Base-by-base conservation (phyloP, 2,113 vertebrate genomes). In the Mustela lutreola region DNA sequence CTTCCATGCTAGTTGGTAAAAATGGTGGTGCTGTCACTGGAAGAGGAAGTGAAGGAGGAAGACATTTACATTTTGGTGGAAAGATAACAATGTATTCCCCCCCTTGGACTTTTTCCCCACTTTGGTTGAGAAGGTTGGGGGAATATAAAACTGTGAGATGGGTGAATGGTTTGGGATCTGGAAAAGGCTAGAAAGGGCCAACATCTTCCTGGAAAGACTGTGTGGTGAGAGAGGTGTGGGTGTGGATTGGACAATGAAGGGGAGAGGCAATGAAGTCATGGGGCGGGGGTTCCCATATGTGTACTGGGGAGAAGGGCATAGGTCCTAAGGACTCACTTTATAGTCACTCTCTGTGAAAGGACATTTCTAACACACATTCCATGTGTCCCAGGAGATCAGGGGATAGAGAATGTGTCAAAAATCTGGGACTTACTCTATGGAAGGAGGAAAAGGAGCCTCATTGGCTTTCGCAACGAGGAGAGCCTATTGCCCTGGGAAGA, bases 221-320 rank as follows among this genome's bases (percentile, higher is more conserved):
- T 1, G 1, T 9, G 18, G 12, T 56, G 65, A 67, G n/a, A 53
- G 65, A 10, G 18, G 7, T 15, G 6, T 16, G 26, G 15, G 75
- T 14, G 15, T 22, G n/a, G 42, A 18, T 19, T 31, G 67, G 18
- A 58, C 50, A 36, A 75, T 75, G 36, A 42, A 42, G n/a, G 14
- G 22, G 22, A 62, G 39, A 62, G 2, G 31, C 31, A 21, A 15
- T 16, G 26, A 78, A 63, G 56, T 14, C 15, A 50, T 50, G 6
- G 18, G 16, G 5, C 0, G 0, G 18, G 48, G 22, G 7, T 2
- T 26, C 48, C 36, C n/a, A 3, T 22, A 21, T n/a, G 31, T 9
- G 0, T 42, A 3, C 28, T 15, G 8, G 42, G 39, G 16, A 87
- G 62, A 63, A 45, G 14, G 45, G 6, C 56, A 1, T 75, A 4